Percentiles rank a stretch among this genome's conserved stretches.
Conservation (phyloP, 1,140 invertebrate species). For the Hyphantria cunea region DNA sequence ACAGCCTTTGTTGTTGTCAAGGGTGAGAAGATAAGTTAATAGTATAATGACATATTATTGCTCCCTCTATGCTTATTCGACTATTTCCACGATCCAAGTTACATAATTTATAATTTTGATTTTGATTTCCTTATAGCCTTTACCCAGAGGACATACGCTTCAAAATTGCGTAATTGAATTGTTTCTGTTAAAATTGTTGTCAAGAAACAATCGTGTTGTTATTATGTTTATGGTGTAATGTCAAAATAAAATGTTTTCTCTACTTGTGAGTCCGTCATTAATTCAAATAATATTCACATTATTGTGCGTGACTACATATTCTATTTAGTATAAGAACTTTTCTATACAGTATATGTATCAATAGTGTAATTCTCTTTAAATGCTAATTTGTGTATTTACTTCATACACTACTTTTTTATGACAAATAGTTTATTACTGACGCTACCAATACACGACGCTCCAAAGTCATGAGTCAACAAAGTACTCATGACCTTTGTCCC, state of each 20-base stretch:
- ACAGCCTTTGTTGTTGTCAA: constrained; percentile 77
- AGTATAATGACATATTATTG: constrained; percentile 79
- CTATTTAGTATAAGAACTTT: constrained; percentile 41
- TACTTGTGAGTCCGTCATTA: constrained; percentile 54
- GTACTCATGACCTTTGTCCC: no score
- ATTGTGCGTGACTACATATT: constrained; percentile 45
- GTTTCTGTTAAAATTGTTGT: constrained; percentile 28
- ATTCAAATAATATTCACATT: constrained; percentile 60
- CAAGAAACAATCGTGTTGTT: constrained; percentile 55
- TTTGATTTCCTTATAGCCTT: neutral
- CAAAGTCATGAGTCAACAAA: no score
- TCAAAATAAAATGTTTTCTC: constrained; percentile 67
- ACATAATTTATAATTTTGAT: constrained; percentile 44
- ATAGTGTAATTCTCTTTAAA: constrained; percentile 37
- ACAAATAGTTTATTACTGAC: no score
- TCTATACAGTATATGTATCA: constrained; percentile 37
- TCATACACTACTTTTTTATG: neutral
- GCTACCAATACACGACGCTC: no score
- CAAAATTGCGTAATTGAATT: constrained; percentile 32
- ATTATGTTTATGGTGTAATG: constrained; percentile 65
- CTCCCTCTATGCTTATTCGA: constrained; percentile 52
- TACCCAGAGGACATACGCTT: constrained; percentile 31
- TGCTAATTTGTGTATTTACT: constrained; percentile 7
- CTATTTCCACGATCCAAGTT: constrained; percentile 51
- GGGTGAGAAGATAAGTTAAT: constrained; percentile 80